Evolutionary conservation across 2,113 vertebrate species (phyloP), one percentile per base, ranked within the genome.

Genomic region (Forbesichthys papilliferus): DNA sequence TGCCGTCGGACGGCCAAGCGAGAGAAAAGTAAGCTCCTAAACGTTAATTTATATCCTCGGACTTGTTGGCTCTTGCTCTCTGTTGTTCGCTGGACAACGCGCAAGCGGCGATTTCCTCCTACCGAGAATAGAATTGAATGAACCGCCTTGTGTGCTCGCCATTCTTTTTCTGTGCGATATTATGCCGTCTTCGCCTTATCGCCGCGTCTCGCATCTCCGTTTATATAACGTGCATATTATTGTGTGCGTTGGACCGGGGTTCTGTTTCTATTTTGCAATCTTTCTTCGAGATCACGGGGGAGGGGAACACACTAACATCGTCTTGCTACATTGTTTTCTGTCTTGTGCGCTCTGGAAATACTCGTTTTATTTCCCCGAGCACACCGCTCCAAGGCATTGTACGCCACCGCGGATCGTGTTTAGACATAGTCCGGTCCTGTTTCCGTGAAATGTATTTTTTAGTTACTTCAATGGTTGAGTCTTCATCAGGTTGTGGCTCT

Each of bases 1-100:
- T 98, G 93, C 96, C 96, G 78, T 97, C 96, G 89, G 96, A 98
- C 92, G 93, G 94, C 83, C 96, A 98, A 84, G 59, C 59, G 33
- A 46, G 59, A 33, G 57, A 83, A 82, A 74, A 71, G 48, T 72
- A 52, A 69, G 49, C 48, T 49, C 42, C 58, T 13, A 47, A 48
- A 16, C 59, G 27, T 75, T 76, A 55, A 84, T 79, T 81, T 64
- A 52, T n/a, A 48, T 73, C 64, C 60, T 61, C 83, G 49, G 82
- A 88, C 69, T 88, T 85, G 66, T 60, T 72, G 60, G 59, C 66
- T 80, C 68, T 61, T 48, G 82, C 76, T 64, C 78, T 80, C 81
- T 83, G 83, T 89, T 88, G 84, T 87, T 91, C 68, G 82, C 84
- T 86, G 90, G 88, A 87, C 86, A 63, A 78, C 82, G 69, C 77